Conservation (phyloP, 2,888 invertebrate species). For the Cryptocheilus praepositus region DNA sequence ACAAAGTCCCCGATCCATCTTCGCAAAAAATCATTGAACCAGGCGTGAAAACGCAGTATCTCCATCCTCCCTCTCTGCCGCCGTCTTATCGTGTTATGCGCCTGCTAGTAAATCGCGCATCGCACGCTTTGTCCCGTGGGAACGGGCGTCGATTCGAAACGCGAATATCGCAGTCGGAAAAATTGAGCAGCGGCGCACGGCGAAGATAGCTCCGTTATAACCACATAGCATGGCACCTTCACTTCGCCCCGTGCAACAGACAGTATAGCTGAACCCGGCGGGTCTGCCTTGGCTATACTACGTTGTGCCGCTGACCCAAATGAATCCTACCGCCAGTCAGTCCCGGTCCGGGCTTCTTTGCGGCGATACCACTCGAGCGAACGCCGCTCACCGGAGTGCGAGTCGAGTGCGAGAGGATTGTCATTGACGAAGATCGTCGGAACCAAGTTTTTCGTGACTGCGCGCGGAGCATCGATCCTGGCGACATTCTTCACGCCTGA, state of each 20-base stretch:
- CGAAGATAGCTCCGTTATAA: constrained; percentile 57
- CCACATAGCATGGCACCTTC: constrained; percentile 50
- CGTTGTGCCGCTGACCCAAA: constrained; percentile 70
- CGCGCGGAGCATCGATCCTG: too few species aligned
- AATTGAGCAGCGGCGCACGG: not conserved
- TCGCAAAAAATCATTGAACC: too few species aligned
- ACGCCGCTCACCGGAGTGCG: constrained; percentile 1
- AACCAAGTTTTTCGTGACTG: too few species aligned
- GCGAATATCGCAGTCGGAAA: too few species aligned
- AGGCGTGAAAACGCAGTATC: too few species aligned
- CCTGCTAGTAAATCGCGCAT: too few species aligned
- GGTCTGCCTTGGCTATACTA: constrained; percentile 51
- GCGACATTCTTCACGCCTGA: too few species aligned
- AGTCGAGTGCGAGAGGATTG: not conserved
- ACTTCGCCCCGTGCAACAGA: constrained; percentile 49
- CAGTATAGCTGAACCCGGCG: constrained; percentile 48
- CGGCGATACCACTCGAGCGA: constrained; percentile 46
- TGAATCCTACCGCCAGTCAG: constrained; percentile 68
- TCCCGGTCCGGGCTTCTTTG: constrained; percentile 68
- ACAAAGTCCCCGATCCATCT: too few species aligned
- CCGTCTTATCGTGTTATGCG: too few species aligned
- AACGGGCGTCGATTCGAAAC: too few species aligned
- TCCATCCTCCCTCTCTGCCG: too few species aligned
- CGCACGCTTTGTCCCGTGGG: too few species aligned
- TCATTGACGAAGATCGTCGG: not conserved